Percentiles rank a stretch among this genome's conserved stretches.
Evolutionary conservation across 1,140 invertebrate species (phyloP).

Genomic region (Steinernema khuongi): DNA sequence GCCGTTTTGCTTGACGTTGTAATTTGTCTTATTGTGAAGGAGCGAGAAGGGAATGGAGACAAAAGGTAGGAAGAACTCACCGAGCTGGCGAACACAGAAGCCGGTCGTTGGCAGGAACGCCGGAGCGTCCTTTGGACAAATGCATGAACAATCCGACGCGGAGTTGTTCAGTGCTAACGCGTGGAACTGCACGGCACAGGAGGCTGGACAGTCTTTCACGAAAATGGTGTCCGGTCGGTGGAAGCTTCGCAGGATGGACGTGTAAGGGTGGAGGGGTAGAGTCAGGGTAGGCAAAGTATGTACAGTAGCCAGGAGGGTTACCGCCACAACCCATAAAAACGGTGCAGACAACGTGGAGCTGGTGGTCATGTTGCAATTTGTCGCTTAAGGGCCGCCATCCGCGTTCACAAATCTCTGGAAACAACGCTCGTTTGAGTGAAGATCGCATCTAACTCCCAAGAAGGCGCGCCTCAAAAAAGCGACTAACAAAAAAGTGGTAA

Average conservation of each 20-base stretch:
- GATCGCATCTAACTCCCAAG: not conserved
- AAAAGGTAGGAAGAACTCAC: not conserved
- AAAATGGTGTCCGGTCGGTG: not conserved
- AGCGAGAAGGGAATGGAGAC: not conserved
- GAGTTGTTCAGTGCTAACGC: not conserved
- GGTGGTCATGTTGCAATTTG: not conserved
- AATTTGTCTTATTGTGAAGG: slow-evolving; percentile 4
- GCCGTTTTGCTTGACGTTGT: not conserved
- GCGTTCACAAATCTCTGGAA: not conserved
- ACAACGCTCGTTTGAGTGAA: not conserved
- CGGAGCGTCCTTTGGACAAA: slow-evolving; percentile 1
- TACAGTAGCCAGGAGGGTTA: not conserved
- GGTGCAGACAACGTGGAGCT: not conserved
- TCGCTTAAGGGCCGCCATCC: not conserved
- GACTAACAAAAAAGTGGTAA: not conserved
- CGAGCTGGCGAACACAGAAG: slow-evolving; percentile 9
- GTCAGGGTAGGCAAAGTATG: not conserved
- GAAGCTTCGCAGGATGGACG: not conserved
- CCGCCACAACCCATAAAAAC: not conserved
- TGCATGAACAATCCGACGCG: not conserved
- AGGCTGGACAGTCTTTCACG: not conserved
- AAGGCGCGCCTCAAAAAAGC: not conserved
- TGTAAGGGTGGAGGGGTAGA: not conserved
- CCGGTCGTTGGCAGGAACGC: not conserved
- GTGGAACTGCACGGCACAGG: not conserved